phyloP scores from a whole-genome alignment of 1,140 invertebrate genomes.

The Centruroides sculpturatus region DNA sequence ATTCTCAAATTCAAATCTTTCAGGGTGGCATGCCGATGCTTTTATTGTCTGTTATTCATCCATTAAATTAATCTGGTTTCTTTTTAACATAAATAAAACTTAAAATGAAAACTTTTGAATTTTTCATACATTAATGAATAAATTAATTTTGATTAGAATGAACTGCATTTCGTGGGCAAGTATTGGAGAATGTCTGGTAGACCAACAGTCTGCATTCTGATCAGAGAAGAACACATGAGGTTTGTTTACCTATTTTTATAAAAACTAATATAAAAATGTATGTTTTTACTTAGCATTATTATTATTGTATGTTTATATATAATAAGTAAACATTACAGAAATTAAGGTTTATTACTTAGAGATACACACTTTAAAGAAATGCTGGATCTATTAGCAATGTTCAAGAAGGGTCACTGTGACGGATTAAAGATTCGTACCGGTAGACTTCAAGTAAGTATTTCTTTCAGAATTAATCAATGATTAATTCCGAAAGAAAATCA shows the following conservation, averaged over 20 bases:
- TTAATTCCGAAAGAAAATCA: neutral
- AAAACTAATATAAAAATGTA: too few species aligned
- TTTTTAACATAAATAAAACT: too few species aligned
- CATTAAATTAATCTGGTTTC: too few species aligned
- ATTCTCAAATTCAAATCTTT: too few species aligned
- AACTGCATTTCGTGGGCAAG: conserved; percentile 85
- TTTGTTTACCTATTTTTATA: conserved; percentile 16
- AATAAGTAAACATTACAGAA: too few species aligned
- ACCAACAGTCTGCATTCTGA: conserved; percentile 90
- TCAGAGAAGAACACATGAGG: conserved; percentile 90
- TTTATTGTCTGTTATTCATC: too few species aligned
- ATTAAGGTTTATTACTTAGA: conserved; percentile 29
- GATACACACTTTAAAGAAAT: conserved; percentile 95
- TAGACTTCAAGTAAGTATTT: conserved; percentile 53
- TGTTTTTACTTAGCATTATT: too few species aligned
- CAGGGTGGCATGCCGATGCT: too few species aligned
- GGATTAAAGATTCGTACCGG: conserved; percentile 89
- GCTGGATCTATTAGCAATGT: conserved; percentile 87
- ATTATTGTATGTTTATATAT: too few species aligned
- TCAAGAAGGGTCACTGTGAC: conserved; percentile 93
- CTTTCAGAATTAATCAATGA: too few species aligned
- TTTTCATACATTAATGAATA: too few species aligned
- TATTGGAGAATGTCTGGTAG: conserved; percentile 95
- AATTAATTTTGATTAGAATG: conserved; percentile 42
- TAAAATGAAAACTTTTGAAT: too few species aligned